phyloP scores from a whole-genome alignment of 1,140 invertebrate genomes.

The Drosophila obscura region DNA sequence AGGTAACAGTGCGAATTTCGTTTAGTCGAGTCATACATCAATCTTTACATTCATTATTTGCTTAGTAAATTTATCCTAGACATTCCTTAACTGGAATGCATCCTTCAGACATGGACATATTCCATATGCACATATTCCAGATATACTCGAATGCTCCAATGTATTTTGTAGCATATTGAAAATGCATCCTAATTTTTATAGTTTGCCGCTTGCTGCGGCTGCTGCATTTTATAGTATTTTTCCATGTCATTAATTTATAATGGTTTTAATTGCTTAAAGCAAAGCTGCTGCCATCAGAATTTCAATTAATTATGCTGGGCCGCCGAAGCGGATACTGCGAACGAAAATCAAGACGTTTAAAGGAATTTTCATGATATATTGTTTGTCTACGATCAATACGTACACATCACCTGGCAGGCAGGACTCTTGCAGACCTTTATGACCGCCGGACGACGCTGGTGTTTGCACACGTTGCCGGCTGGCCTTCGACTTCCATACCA shows the following conservation, averaged over 20 bases:
- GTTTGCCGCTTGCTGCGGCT: not conserved
- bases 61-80: conserved; percentile 18
- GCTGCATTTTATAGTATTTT: not conserved
- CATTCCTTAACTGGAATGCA: not conserved
- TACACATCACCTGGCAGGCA: conserved; percentile 86
- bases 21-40: conserved; percentile 4
- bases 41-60: not conserved
- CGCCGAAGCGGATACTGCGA: conserved; percentile 26
- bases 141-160: not conserved
- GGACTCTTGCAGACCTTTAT: conserved; percentile 90
- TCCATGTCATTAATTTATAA: conserved; percentile 7
- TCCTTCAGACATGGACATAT: not conserved
- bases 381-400: conserved; percentile 33
- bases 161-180: conserved; percentile 15
- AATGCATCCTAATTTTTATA: conserved; percentile 14
- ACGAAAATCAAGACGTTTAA: not conserved
- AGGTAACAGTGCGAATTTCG: conserved; percentile 63
- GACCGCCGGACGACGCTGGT: conserved; percentile 89
- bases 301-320: conserved; percentile 30
- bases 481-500: conserved; percentile 93
- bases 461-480: conserved; percentile 91
- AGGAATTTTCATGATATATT: not conserved
- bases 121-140: not conserved
- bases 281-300: conserved; percentile 30
- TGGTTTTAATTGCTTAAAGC: conserved; percentile 57